Percentiles rank a stretch among this genome's conserved stretches.
Evolutionary conservation across 2,888 invertebrate genomes (phyloP).

Genomic region (Dicranocentrus wangi): DNA sequence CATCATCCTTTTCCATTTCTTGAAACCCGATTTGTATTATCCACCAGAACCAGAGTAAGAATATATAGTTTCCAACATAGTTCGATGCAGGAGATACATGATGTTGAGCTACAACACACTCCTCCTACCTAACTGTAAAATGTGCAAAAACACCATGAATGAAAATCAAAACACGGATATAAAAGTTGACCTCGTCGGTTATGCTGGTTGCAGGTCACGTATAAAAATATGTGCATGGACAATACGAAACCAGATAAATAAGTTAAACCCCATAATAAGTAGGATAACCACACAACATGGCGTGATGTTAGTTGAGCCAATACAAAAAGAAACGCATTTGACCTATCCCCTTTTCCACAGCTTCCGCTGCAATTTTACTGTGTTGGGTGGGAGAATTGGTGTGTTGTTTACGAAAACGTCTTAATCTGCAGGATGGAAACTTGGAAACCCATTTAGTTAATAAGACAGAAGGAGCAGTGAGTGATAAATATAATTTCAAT

Average conservation of each 20-base stretch:
- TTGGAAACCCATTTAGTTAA: too few relatives aligned
- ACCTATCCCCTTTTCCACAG: background rate
- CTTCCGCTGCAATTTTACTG: slow-evolving; percentile 53
- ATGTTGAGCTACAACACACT: too few relatives aligned
- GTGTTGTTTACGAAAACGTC: background rate
- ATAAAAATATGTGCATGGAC: background rate
- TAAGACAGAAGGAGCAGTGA: background rate
- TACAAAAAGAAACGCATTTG: slow-evolving; percentile 4
- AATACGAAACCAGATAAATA: background rate
- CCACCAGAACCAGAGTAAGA: too few relatives aligned
- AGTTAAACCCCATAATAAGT: slow-evolving; percentile 20
- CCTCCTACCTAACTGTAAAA: too few relatives aligned
- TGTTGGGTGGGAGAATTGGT: background rate
- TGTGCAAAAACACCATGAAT: too few relatives aligned
- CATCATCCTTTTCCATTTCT: too few relatives aligned
- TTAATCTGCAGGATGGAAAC: too few relatives aligned
- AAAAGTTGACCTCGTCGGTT: slow-evolving; percentile 43
- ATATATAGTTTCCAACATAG: too few relatives aligned
- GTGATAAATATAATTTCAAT: background rate
- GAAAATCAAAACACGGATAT: slow-evolving; percentile 50
- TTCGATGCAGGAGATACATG: too few relatives aligned
- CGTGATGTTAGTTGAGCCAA: slow-evolving; percentile 51
- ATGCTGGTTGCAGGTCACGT: slow-evolving; percentile 18
- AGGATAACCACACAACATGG: slow-evolving; percentile 44
- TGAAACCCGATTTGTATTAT: too few relatives aligned